Base-by-base conservation (phyloP, 1,140 invertebrate species). In the Brachionus paranguensis region DNA sequence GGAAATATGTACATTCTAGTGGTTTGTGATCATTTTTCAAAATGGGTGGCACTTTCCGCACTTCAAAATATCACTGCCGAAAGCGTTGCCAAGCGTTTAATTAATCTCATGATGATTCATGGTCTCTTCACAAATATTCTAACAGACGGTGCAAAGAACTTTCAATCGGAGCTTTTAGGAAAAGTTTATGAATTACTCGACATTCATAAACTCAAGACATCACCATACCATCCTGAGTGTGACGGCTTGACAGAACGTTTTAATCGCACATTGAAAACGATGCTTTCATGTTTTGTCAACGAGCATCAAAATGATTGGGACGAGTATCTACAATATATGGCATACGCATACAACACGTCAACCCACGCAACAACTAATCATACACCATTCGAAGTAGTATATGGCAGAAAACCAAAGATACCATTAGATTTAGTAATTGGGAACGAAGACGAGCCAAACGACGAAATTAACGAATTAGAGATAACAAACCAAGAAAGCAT, bases 1-100 rank as follows among this genome's bases (percentile, higher is more conserved):
- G 83, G 86, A 24, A 86, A 87, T 74, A 86, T 85, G 81, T 89
- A 89, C 85, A 86, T 90, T 11, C 45, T 89, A 11, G 88, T 89
- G 3, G 68, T 88, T 20, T 84, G 85, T 70, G 87, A 89, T 85
- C 83, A 86, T 84, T 91, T 90, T 83, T 90, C 86, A 8, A 90
- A 89, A 83, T 90, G 86, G 86, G 83, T 86, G 1, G 88, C 89
- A 85, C 86, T 85, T 20, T 87, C 86, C 70, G 81, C 86, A 7
- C 20, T 86, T 14, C 29, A 24, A 17, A 68, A 85, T 33, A 24
- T 29, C 3, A 83, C 37, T 14, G 84, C 84, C 20, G 47, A 27
- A 4, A 83, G 20, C 41, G 78, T 85, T 1, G 85, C 85, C n/a
- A 12, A 81, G 5, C 20, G 55, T n/a, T 12, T 85, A 29, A 41